phyloP scores from a whole-genome alignment of 2,113 vertebrate genomes.

The Rhizomys pruinosus region DNA sequence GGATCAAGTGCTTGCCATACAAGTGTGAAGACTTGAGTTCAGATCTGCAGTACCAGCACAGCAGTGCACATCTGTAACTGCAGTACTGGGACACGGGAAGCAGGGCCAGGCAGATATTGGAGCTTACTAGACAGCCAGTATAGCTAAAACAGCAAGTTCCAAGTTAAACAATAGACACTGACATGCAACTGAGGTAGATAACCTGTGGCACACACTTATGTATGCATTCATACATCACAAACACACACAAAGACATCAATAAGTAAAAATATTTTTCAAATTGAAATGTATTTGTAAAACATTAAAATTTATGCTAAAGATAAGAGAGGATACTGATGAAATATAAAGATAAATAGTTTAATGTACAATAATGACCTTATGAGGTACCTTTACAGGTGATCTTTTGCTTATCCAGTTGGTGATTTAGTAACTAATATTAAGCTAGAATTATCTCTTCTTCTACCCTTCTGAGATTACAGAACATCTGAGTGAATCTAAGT shows the following conservation, averaged over 20 bases:
- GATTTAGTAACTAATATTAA: slow-evolving; percentile 63
- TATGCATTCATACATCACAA: neutral
- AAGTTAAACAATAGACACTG: too few species aligned
- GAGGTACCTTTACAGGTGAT: neutral
- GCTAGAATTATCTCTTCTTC: slow-evolving; percentile 65
- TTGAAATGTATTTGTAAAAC: neutral
- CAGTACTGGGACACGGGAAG: too few species aligned
- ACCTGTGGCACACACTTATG: too few species aligned
- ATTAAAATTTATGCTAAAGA: neutral
- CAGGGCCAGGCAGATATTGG: too few species aligned
- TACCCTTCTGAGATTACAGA: slow-evolving; percentile 75
- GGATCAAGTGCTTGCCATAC: too few species aligned
- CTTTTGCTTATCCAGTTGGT: neutral
- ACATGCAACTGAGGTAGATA: neutral
- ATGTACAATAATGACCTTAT: neutral
- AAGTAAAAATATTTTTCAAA: neutral
- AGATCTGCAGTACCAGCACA: too few species aligned
- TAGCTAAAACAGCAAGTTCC: too few species aligned
- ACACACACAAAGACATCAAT: too few species aligned
- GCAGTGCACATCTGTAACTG: too few species aligned
- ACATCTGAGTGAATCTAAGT: slow-evolving; percentile 64
- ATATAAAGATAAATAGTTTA: neutral
- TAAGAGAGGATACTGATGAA: neutral
- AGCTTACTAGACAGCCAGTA: too few species aligned
- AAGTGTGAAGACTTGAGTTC: too few species aligned